Base-by-base conservation (phyloP, 1,140 invertebrate genomes). In the Pachypeltis micranthus region DNA sequence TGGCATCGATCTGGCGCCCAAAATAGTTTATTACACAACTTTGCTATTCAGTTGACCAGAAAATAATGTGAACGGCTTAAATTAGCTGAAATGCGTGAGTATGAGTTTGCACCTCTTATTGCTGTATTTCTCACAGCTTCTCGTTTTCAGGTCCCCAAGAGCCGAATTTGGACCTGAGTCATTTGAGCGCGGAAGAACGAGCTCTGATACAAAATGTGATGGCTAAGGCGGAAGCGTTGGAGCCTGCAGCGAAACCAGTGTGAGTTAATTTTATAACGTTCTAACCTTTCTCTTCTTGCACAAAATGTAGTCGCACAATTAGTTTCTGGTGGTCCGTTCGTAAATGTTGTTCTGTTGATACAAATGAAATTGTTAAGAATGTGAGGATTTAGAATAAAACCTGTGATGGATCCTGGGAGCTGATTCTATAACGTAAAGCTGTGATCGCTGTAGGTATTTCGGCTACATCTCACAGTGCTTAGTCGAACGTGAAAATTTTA, bases 161-260 rank as follows among this genome's bases (percentile, higher is more conserved):
- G 3, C 77, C 80, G 2, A 80, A 80, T 59, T 74, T 82, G n/a
- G 81, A 83, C 67, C 70, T 83, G 60, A 83, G 80, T 66, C 78
- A 82, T 68, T 70, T 83, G 64, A 81, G 79, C 57, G 78, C 77
- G 34, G 81, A 83, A 65, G 82, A 83, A 69, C 73, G 80, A 58
- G 74, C 76, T 39, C 75, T 82, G 68, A 83, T 83, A 47, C 77
- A 79, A 55, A 79, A 77, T 64, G 82, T 83, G n/a, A 83, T 83
- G 78, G 79, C 79, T 54, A 77, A 81, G 68, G 81, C 81, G 27
- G 78, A 80, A 69, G 74, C 77, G 61, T 70, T 80, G 67, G 73
- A 79, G 47, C 47, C 47, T 4, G 47, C 68, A 1, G 60, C 69
- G 28, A 62, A 19, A 16, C 21, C 31, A 21, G 44, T 62, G 67